Percentiles rank a stretch among this genome's conserved stretches.
Conservation (phyloP, 2,888 invertebrate species). For the Stictocephala bisonia region DNA sequence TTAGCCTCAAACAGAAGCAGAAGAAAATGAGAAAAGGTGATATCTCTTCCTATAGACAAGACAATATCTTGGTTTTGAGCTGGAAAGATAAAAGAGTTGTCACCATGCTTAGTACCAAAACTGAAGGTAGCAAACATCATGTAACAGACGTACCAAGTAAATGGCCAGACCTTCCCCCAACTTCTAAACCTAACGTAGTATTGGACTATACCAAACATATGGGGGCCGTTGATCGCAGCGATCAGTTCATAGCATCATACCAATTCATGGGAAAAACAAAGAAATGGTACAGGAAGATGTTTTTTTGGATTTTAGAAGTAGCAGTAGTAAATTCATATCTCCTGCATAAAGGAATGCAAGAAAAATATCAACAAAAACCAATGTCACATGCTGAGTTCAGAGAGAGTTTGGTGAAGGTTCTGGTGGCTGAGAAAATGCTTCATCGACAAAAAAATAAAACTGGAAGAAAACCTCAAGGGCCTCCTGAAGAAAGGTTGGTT, state of each 20-base stretch:
- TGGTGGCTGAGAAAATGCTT: slow-evolving; percentile 4
- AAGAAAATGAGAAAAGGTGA: slow-evolving; percentile 3
- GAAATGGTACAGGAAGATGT: slow-evolving; percentile 29
- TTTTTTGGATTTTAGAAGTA: slow-evolving; percentile 28
- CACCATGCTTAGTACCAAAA: slow-evolving; percentile 14
- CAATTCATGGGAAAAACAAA: slow-evolving; percentile 22
- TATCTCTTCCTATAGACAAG: not conserved
- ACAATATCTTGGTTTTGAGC: not conserved
- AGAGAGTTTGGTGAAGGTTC: not conserved
- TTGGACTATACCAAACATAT: slow-evolving; percentile 26
- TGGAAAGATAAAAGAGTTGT: slow-evolving; percentile 21
- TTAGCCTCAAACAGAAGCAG: not conserved
- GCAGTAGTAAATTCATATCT: slow-evolving; percentile 19
- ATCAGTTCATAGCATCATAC: slow-evolving; percentile 25
- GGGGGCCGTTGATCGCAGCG: slow-evolving; percentile 29
- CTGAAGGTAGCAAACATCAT: slow-evolving; percentile 15
- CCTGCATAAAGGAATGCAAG: not conserved
- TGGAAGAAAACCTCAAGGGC: not conserved
- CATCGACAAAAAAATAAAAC: not conserved
- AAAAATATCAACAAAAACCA: slow-evolving; percentile 1
- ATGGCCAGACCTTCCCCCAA: slow-evolving; percentile 5
- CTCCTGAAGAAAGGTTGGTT: not conserved
- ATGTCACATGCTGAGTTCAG: slow-evolving; percentile 23
- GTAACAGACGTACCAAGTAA: slow-evolving; percentile 28
- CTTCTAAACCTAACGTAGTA: slow-evolving; percentile 8